Evolutionary conservation across 2,888 invertebrate species (phyloP), one percentile per base, ranked within the genome.

Genomic region (Melanophora roralis): DNA sequence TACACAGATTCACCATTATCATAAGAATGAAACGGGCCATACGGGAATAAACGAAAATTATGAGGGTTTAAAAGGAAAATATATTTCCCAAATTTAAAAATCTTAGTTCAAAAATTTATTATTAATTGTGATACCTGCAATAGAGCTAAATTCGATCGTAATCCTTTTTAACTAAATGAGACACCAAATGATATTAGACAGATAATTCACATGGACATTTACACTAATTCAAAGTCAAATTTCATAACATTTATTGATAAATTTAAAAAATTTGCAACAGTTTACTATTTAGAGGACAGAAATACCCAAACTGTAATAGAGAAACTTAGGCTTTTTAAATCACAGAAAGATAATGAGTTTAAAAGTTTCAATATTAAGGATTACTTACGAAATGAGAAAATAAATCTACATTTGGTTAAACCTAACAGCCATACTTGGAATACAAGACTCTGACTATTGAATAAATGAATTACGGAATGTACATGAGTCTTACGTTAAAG

Each of bases 201-300:
- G 27, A 74, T 69, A 2, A 9, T 69, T n/a, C n/a, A n/a, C n/a
- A n/a, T n/a, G n/a, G n/a, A n/a, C n/a, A n/a, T n/a, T n/a, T n/a
- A n/a, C n/a, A n/a, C 69, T 59, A 5, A 53, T 71, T n/a, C n/a
- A n/a, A n/a, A n/a, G n/a, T n/a, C n/a, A n/a, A n/a, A 9, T 74
- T 78, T 81, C 74, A 23, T 80, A 8, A 76, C 71, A 21, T 72
- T 82, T 60, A 74, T 78, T 32, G 81, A n/a, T n/a, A n/a, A n/a
- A n/a, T n/a, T n/a, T n/a, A n/a, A n/a, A n/a, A n/a, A n/a, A n/a
- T n/a, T n/a, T n/a, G n/a, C n/a, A n/a, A n/a, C n/a, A n/a, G n/a
- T n/a, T n/a, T n/a, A n/a, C n/a, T n/a, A n/a, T n/a, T 68, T 82
- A 16, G 81, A 82, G 19, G 81, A 83, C 49, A 74, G 81, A 16